Percentiles rank a stretch among this genome's conserved stretches.
phyloP scores from a whole-genome alignment of 2,888 invertebrate species.

The Watsonalla binaria region DNA sequence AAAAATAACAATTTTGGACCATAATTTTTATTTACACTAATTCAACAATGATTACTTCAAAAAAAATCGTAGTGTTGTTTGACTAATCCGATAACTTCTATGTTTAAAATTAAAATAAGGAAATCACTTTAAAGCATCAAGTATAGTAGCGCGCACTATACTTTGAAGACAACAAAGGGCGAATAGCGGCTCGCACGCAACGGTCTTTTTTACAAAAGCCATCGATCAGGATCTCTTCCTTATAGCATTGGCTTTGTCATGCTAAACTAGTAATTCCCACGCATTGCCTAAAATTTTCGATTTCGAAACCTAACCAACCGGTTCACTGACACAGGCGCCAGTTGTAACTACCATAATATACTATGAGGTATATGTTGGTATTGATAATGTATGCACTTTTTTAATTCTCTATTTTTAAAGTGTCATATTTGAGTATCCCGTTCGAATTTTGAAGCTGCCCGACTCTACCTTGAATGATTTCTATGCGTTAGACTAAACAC shows the following conservation, averaged over 20 bases:
- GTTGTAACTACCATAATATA: background rate
- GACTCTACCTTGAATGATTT: no score
- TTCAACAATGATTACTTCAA: no score
- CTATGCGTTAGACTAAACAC: no score
- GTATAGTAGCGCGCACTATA: constrained; percentile 11
- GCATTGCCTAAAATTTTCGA: constrained; percentile 22
- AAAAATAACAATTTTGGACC: no score
- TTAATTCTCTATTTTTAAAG: no score
- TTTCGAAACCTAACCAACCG: constrained; percentile 9
- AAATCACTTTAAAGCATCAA: constrained; percentile 38
- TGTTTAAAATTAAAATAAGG: no score
- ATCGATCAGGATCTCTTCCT: constrained; percentile 62
- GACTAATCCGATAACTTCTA: no score
- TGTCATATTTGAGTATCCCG: no score
- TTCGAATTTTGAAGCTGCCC: no score
- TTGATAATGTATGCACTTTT: no score
- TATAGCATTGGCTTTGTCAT: constrained; percentile 42
- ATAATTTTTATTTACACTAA: no score
- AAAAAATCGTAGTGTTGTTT: no score
- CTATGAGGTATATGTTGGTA: background rate
- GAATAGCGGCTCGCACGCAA: constrained; percentile 67
- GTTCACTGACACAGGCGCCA: background rate
- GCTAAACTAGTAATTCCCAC: constrained; percentile 55
- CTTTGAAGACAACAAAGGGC: constrained; percentile 54
- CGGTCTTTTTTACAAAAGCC: constrained; percentile 63